Conservation (phyloP, 1,140 invertebrate genomes). For the Asbolus verrucosus region DNA sequence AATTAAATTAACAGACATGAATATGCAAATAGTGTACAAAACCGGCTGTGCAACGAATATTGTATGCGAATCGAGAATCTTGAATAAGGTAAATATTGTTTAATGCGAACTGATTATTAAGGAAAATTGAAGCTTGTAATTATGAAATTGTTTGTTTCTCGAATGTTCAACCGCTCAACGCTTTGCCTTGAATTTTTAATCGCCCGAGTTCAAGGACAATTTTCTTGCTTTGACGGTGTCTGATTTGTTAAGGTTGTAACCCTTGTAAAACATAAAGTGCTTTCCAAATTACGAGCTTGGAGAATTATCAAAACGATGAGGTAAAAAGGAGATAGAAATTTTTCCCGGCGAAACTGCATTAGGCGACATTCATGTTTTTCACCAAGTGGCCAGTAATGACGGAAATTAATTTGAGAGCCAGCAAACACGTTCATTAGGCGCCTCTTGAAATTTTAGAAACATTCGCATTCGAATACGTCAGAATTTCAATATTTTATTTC, state of each 20-base stretch:
- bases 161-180: background rate
- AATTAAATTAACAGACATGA: conserved; percentile 49
- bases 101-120: conserved; percentile 21
- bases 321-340: background rate
- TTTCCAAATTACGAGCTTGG: background rate
- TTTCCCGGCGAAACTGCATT: no score
- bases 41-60: conserved; percentile 29
- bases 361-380: no score
- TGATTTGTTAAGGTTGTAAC: background rate
- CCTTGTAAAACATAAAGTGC: no score
- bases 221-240: no score
- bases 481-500: background rate
- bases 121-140: conserved; percentile 5
- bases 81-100: conserved; percentile 32
- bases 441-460: background rate
- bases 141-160: background rate
- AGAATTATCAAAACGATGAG: background rate
- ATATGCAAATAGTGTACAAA: conserved; percentile 46
- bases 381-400: conserved; percentile 9
- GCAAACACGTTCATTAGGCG: background rate
- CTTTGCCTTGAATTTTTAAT: background rate
- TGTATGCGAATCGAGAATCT: conserved; percentile 24
- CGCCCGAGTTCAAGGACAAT: no score
- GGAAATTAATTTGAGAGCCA: background rate
- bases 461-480: background rate